Evolutionary conservation across 2,797 vertebrate species (phyloP), one percentile per base, ranked within the genome.

Genomic region (Perodicticus potto): DNA sequence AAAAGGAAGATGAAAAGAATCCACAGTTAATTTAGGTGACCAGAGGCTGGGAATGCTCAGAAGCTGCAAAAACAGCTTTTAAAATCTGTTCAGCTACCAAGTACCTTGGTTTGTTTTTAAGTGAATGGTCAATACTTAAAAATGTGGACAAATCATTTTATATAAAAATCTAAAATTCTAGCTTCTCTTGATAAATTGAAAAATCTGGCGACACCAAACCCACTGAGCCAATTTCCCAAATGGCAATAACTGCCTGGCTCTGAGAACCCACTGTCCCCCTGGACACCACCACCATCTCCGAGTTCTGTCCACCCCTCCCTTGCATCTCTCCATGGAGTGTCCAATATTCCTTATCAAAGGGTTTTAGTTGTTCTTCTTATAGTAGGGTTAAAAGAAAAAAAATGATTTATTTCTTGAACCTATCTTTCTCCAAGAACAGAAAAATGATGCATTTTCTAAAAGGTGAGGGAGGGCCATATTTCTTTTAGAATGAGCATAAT

Each of bases 61-160:
- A 86, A 32, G 20, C 37, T 91, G 5, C n/a, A 86, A 67, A 67
- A 82, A 53, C 40, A 86, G 40, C 45, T 95, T 73, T 37, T 32
- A 69, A 86, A 74, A 37, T 80, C 11, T 73, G 6, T 73, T 92
- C 34, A n/a, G 29, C 40, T 87, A 49, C 37, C 37, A 43, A 32
- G 17, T 7, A 29, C n/a, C n/a, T 90, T 81, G 12, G 45, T 74
- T 77, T 93, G 19, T 70, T 86, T 70, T 86, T 57, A 69, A 83
- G 34, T 63, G 34, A 94, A 77, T 59, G 34, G 23, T 34, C 89
- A 74, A 61, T 80, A 67, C 91, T 89, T 93, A 61, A 81, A 94
- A 94, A 37, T 16, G 29, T 57, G 40, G 7, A 93, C 29, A 53
- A 53, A 53, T 53, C 49, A 55, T 61, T 78, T 85, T 90, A 59